phyloP scores from a whole-genome alignment of 2,113 vertebrate species.

The Cyprinus carpio region DNA sequence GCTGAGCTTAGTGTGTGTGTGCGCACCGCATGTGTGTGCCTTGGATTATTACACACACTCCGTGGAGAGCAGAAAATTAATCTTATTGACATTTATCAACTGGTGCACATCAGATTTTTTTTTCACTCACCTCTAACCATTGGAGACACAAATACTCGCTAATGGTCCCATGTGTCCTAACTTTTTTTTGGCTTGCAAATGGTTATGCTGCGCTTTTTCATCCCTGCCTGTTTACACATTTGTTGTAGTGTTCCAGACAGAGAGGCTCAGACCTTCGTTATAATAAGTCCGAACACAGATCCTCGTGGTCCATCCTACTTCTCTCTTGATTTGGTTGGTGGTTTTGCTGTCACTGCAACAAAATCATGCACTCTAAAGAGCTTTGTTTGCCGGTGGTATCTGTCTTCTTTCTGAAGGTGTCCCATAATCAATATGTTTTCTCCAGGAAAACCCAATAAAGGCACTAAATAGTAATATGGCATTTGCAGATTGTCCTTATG shows the following conservation, averaged over 20 bases:
- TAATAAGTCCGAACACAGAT: constrained; percentile 33
- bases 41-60: constrained; percentile 48
- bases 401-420: constrained; percentile 37
- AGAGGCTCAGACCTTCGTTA: not conserved
- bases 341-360: constrained; percentile 13
- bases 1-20: constrained; percentile 58
- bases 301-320: not conserved
- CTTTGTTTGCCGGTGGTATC: not conserved
- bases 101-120: not conserved
- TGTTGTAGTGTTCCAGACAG: not conserved
- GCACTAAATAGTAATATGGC: constrained; percentile 20
- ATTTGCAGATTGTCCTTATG: constrained; percentile 27
- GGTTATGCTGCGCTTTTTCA: not conserved
- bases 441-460: constrained; percentile 21
- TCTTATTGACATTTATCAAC: constrained; percentile 40
- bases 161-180: too few relatives aligned
- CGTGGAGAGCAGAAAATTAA: constrained; percentile 44
- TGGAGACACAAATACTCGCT: not conserved
- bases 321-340: constrained; percentile 39
- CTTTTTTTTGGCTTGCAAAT: not conserved
- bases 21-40: constrained; percentile 32
- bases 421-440: constrained; percentile 29
- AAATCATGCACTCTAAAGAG: constrained; percentile 23
- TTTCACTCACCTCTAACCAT: too few relatives aligned
- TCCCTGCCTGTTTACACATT: not conserved